Conservation (phyloP, 2,797 vertebrate genomes). For the Hemitrygon akajei region DNA sequence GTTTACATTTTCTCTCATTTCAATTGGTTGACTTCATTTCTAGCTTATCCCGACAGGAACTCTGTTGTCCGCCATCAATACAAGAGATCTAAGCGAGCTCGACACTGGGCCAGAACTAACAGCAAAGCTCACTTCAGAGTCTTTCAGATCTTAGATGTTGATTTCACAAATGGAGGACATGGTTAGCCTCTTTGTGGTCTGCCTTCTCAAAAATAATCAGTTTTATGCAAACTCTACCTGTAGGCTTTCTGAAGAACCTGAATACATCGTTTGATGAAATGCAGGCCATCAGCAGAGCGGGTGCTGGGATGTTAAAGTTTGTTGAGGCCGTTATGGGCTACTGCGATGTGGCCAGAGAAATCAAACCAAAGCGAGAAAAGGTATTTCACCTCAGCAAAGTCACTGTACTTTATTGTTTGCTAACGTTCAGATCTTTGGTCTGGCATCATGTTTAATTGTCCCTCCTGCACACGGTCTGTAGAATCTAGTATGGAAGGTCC, state of each 20-base stretch:
- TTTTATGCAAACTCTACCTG: background rate
- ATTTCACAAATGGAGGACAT: too few relatives aligned
- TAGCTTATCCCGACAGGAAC: too few relatives aligned
- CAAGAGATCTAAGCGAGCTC: too few relatives aligned
- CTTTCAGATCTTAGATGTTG: too few relatives aligned
- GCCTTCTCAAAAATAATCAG: too few relatives aligned
- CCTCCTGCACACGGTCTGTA: background rate
- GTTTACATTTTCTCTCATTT: too few relatives aligned
- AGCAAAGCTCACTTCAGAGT: too few relatives aligned
- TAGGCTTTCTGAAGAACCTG: slow-evolving; percentile 75
- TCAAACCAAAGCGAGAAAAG: slow-evolving; percentile 93
- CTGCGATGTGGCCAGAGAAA: slow-evolving; percentile 79
- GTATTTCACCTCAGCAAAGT: slow-evolving; percentile 49
- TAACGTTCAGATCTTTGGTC: background rate
- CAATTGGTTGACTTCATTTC: too few relatives aligned
- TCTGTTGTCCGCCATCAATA: too few relatives aligned
- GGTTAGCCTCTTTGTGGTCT: too few relatives aligned
- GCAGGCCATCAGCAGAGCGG: slow-evolving; percentile 88
- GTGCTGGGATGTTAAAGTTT: slow-evolving; percentile 90
- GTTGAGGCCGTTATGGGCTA: slow-evolving; percentile 90
- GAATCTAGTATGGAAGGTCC: background rate
- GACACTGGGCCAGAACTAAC: too few relatives aligned
- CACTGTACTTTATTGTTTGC: background rate
- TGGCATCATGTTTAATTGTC: background rate
- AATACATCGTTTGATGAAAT: slow-evolving; percentile 80